Evolutionary conservation across 2,113 vertebrate species (phyloP).

Genomic region (Thryonomys swinderianus): DNA sequence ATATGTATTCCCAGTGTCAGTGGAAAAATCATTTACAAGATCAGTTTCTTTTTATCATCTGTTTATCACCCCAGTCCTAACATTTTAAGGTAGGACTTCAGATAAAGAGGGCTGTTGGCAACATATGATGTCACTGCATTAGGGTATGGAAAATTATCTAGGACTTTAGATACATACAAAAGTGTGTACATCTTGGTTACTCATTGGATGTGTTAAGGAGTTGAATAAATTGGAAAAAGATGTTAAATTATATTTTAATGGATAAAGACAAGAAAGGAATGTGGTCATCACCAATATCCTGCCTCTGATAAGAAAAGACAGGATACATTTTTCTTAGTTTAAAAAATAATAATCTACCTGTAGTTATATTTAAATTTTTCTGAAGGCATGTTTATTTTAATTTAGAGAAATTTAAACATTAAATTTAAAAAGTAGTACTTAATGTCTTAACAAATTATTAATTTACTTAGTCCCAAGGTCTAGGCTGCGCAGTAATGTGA

Average conservation of each 20-base stretch:
- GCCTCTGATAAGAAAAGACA: conserved; percentile 3
- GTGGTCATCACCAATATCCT: background rate
- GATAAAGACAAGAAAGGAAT: background rate
- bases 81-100: background rate
- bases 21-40: background rate
- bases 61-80: background rate
- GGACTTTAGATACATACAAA: background rate
- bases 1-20: background rate
- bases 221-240: background rate
- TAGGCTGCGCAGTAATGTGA: conserved; percentile 76
- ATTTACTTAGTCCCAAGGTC: conserved; percentile 71
- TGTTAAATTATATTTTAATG: background rate
- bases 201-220: background rate
- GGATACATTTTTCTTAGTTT: conserved; percentile 3
- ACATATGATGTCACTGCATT: background rate
- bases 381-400: background rate
- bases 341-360: conserved; percentile 24
- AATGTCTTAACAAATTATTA: conserved; percentile 58
- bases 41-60: background rate
- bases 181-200: background rate
- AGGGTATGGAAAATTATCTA: background rate
- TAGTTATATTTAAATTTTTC: conserved; percentile 45
- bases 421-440: conserved; percentile 60
- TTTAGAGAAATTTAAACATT: conserved; percentile 37
- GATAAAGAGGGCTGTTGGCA: background rate